phyloP scores from a whole-genome alignment of 2,888 invertebrate species.

The Parapristionchus giblindavisi region DNA sequence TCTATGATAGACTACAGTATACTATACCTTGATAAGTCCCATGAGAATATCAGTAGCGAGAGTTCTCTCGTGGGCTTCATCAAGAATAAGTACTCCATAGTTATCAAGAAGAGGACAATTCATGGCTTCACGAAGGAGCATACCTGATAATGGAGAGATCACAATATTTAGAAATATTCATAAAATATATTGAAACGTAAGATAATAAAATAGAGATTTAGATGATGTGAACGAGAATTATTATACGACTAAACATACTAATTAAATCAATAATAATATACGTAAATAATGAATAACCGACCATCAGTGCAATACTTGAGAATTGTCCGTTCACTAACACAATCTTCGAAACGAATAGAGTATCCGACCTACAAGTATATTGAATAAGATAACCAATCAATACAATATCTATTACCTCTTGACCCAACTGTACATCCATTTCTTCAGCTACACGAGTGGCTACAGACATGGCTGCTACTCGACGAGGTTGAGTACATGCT shows the following conservation, averaged over 20 bases:
- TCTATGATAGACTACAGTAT: too few relatives aligned
- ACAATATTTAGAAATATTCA: not conserved
- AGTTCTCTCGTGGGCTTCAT: constrained; percentile 98
- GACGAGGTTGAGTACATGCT: constrained; percentile 93
- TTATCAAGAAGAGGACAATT: constrained; percentile 95
- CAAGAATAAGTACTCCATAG: constrained; percentile 93
- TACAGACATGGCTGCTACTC: constrained; percentile 99
- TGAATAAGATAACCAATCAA: not conserved
- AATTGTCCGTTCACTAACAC: constrained; percentile 90
- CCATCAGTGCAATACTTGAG: constrained; percentile 78
- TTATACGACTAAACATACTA: not conserved
- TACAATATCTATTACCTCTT: constrained; percentile 22
- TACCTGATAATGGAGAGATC: constrained; percentile 77
- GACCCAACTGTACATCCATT: constrained; percentile 85
- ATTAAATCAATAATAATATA: too few relatives aligned
- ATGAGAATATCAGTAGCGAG: constrained; percentile 97
- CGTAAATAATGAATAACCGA: constrained; percentile 64
- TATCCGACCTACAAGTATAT: constrained; percentile 83
- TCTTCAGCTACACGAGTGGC: constrained; percentile 98
- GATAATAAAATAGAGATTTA: too few relatives aligned
- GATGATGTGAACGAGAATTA: not conserved
- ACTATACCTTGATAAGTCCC: constrained; percentile 80
- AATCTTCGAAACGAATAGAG: constrained; percentile 98
- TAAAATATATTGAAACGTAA: too few relatives aligned
- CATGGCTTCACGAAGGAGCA: constrained; percentile 98